Base-by-base conservation (phyloP, 2,888 invertebrate genomes). In the Smittia aterrima region DNA sequence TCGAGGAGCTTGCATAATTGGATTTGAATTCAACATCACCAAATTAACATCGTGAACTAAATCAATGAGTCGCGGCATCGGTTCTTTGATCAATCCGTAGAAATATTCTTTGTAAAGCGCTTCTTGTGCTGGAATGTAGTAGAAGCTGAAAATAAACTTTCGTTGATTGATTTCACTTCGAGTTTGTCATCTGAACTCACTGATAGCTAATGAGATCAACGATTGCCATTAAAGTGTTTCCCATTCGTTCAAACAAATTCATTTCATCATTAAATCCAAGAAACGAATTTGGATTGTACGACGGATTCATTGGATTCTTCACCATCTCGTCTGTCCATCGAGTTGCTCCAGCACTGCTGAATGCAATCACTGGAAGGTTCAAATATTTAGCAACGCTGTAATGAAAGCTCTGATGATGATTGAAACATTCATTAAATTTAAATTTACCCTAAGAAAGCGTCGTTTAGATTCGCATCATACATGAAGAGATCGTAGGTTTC, bases 391-490 rank as follows among this genome's bases (percentile, higher is more conserved):
- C 78, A 74, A 83, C 78, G 1, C 84, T 85, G 67, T 75, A 79
- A 20, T 3, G 9, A 16, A 4, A 53, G 18, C n/a, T 53, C 11
- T 13, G 11, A 53, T 4, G n/a, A 6, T 13, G n/a, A 81, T 13
- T 54, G 22, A 24, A 64, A 64, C 20, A 25, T 13, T 74, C 1
- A 53, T 11, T 1, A 9, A 64, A 38, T 22, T 77, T 76, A 75
- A 82, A 32, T 32, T 32, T 32, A 32, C 83, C 82, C 83, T 66
- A 83, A 74, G 6, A 83, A 73, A 6, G 85, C 85, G 76, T 87
- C 86, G 77, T 83, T 84, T 22, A 85, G 77, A 77, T 85, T 85
- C 54, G 84, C 79, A 77, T 86, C 86, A 1, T 84, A 81, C 6
- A 83, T 78, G 1, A 83, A 76, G 66, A 83, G 77, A 78, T 83